These are phyloP conservation scores for Stictonetta naevosa DNA, from an alignment of 2,113 vertebrate species.

Conservation along the genomic window DNA sequence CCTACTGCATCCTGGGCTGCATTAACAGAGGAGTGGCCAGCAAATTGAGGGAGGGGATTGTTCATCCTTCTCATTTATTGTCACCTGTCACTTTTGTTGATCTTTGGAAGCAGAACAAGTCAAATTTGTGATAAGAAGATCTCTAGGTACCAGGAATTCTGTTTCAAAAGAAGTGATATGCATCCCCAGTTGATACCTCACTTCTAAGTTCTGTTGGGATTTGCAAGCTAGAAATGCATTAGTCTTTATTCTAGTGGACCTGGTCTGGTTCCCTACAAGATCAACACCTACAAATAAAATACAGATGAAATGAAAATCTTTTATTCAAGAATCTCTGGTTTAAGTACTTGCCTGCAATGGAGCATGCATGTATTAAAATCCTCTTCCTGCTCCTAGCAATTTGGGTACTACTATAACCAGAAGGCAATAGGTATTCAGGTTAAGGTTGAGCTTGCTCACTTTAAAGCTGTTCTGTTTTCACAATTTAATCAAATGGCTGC, in stretches of 20 bases:
- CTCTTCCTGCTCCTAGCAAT: background rate
- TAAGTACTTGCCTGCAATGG: background rate
- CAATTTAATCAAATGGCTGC: background rate
- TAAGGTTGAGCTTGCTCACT: background rate
- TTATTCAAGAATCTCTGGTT: background rate
- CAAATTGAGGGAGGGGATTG: too few relatives aligned
- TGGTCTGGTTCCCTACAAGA: background rate
- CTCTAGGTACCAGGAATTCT: background rate
- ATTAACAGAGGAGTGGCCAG: too few relatives aligned
- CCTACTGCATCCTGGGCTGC: too few relatives aligned
- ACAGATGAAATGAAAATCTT: background rate
- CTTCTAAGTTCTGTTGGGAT: background rate
- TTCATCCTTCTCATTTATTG: background rate
- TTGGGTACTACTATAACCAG: background rate
- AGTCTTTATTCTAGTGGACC: background rate
- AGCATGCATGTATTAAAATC: background rate
- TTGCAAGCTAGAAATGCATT: background rate
- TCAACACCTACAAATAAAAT: background rate
- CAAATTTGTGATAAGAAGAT: background rate
- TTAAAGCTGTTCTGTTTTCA: background rate
- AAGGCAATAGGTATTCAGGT: background rate
- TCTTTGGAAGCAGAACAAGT: background rate
- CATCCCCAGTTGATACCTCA: accelerated
- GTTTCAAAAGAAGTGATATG: background rate
- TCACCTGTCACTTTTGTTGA: background rate